Percentiles rank a stretch among this genome's conserved stretches.
Evolutionary conservation across 2,113 vertebrate genomes (phyloP).

Genomic region (Ammodramus savannarum): DNA sequence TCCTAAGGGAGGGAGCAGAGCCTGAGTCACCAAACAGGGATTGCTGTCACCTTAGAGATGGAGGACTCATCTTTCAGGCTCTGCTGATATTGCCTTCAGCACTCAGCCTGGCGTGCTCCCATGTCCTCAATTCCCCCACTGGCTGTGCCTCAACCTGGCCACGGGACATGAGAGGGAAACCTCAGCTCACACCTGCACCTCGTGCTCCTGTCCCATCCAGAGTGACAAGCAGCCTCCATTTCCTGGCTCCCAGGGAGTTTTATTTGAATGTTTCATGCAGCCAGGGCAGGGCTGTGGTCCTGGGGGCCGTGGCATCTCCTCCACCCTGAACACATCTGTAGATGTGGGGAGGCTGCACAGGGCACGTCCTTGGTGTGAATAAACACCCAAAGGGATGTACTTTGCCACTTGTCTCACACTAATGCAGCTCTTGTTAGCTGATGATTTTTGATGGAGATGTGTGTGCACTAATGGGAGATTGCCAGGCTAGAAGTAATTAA

Average conservation of each 20-base stretch:
- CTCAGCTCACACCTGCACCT: background rate
- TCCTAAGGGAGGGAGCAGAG: background rate
- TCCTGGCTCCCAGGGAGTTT: background rate
- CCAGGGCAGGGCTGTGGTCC: background rate
- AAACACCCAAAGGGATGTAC: background rate
- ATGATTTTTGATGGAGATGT: background rate
- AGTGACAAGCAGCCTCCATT: background rate
- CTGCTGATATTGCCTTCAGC: background rate
- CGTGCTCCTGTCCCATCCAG: background rate
- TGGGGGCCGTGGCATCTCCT: background rate
- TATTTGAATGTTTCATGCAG: background rate
- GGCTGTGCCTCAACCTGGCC: background rate
- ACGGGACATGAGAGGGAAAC: slow-evolving; percentile 1
- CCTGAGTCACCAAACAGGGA: background rate
- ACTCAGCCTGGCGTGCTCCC: background rate
- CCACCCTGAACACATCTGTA: accelerated
- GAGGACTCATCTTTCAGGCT: background rate
- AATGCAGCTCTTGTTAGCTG: background rate
- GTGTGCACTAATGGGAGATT: background rate
- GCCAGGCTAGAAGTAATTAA: slow-evolving; percentile 41
- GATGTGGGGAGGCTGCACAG: background rate
- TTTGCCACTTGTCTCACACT: background rate
- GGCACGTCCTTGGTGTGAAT: background rate
- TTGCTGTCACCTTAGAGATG: background rate
- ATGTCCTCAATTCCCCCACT: background rate